Conservation (phyloP, 2,888 invertebrate species). For the Cancer borealis region DNA sequence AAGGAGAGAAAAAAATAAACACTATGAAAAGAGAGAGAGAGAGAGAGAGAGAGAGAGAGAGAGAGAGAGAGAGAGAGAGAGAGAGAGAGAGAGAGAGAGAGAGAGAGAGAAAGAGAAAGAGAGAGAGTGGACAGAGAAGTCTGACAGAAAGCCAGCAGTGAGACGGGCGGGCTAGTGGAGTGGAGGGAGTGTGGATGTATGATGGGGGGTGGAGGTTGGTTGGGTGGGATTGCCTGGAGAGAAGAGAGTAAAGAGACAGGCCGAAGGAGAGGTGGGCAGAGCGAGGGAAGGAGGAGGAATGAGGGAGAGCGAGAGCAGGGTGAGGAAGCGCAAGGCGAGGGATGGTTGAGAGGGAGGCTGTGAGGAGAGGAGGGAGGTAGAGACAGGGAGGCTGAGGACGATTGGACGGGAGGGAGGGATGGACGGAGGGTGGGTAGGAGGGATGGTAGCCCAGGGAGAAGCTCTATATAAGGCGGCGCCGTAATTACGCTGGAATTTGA, state of each 20-base stretch:
- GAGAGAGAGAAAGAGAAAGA: no score
- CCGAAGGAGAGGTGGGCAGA: not conserved
- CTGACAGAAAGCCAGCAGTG: slow-evolving; percentile 9
- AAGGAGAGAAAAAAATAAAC: not conserved
- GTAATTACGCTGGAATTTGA: slow-evolving; percentile 55
- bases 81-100: not conserved
- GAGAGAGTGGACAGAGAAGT: not conserved
- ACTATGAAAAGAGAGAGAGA: not conserved
- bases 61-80: not conserved
- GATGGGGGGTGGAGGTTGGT: not conserved
- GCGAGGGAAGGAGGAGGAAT: not conserved
- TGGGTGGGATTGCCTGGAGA: not conserved
- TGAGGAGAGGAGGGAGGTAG: not conserved
- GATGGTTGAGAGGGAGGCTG: not conserved
- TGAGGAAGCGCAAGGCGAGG: not conserved
- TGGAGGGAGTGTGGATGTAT: not conserved
- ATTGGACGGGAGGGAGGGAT: not conserved
- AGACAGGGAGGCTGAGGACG: not conserved
- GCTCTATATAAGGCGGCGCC: slow-evolving; percentile 41
- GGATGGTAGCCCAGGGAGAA: not conserved
- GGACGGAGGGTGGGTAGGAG: not conserved
- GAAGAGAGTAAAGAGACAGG: slow-evolving; percentile 26
- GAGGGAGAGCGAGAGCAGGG: not conserved
- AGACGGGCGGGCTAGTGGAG: not conserved
- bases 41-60: not conserved